phyloP scores from a whole-genome alignment of 2,888 invertebrate species.

The Allacma fusca region DNA sequence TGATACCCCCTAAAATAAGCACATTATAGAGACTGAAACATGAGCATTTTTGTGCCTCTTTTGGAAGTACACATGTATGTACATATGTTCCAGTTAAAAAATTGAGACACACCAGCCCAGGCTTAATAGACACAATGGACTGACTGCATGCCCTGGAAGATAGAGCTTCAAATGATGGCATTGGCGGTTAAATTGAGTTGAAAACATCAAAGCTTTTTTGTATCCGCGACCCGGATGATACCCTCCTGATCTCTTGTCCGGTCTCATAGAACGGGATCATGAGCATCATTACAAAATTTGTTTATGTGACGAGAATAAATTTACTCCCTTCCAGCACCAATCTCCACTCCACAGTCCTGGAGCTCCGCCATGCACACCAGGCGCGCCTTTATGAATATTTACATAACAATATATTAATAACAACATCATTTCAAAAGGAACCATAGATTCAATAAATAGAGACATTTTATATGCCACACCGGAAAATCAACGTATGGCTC shows the following conservation, averaged over 20 bases:
- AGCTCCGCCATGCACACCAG: neutral
- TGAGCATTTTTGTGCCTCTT: too few species aligned
- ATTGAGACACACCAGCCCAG: too few species aligned
- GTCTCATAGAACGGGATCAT: slow-evolving; percentile 33
- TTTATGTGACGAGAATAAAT: slow-evolving; percentile 46
- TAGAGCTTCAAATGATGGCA: slow-evolving; percentile 32
- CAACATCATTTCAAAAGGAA: slow-evolving; percentile 7
- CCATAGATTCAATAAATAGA: slow-evolving; percentile 1
- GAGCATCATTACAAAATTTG: slow-evolving; percentile 45
- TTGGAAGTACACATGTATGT: too few species aligned
- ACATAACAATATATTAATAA: too few species aligned
- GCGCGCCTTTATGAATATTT: slow-evolving; percentile 18
- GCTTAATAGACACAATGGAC: too few species aligned
- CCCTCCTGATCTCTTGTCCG: slow-evolving; percentile 40
- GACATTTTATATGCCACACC: slow-evolving; percentile 13
- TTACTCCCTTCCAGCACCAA: slow-evolving; percentile 21
- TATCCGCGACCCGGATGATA: slow-evolving; percentile 34
- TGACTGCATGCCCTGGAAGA: neutral
- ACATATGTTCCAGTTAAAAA: too few species aligned
- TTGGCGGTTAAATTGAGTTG: slow-evolving; percentile 45
- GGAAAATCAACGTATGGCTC: slow-evolving; percentile 7
- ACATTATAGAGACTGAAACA: too few species aligned
- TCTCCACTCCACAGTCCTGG: slow-evolving; percentile 10
- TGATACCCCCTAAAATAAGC: too few species aligned
- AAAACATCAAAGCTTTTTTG: slow-evolving; percentile 39